Evolutionary conservation across 2,888 invertebrate species (phyloP), one percentile per base, ranked within the genome.

Genomic region (Campoplex nolae): DNA sequence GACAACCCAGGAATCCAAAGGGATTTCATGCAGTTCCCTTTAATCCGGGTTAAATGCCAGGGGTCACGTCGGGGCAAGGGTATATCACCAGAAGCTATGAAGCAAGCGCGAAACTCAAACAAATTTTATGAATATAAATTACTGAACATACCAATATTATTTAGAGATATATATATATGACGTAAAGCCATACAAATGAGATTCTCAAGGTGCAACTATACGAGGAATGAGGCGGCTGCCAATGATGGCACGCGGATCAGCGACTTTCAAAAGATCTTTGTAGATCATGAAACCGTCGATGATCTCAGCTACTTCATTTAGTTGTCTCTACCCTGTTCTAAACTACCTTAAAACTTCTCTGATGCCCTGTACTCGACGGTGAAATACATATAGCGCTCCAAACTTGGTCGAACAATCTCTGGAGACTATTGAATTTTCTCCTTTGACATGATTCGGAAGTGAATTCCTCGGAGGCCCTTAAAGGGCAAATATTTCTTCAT

Each of bases 1-100:
- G 75, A 76, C 65, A 80, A 74, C 74, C 70, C 56, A 56, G 35
- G 75, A 85, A 81, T 80, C 83, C 83, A 83, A 68, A 65, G 88
- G 73, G 83, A 87, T 77, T 86, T 80, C 79, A 71, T 76, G 73
- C 75, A 83, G 82, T 88, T 85, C 42, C 74, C 85, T 77, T 79
- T 78, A 88, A 87, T 88, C 83, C 85, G 76, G 84, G 84, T 87
- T 84, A 87, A 82, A 87, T 79, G 79, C 79, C 83, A 74, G 56
- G 56, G 79, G 78, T 74, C 70, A 75, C 74, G 51, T 32, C 11
- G 65, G 76, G 56, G 71, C 82, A 58, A 68, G 85, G 51, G 76
- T 83, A 71, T 83, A 71, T 71, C 62, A 70, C 70, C 42, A 75
- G 51, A 32, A 75, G 68, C 35, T 48, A 51, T 38, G 73, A 42